These are phyloP conservation scores for Pseudorasbora parva DNA, from an alignment of 2,113 vertebrate genomes.

Conservation along the genomic window DNA sequence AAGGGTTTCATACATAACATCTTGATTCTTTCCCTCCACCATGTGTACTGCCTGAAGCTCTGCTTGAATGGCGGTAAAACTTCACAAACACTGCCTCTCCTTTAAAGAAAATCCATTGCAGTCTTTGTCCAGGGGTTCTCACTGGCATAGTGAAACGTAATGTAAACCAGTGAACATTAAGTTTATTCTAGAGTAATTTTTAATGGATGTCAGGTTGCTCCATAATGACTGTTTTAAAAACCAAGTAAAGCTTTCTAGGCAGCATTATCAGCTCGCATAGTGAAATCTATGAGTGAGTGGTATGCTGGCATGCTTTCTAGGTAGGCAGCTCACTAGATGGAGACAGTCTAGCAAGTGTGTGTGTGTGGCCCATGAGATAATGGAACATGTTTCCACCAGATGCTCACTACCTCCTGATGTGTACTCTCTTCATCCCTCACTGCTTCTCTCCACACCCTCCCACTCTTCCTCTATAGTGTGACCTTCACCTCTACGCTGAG, in stretches of 20 bases:
- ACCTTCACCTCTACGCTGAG: slow-evolving; percentile 36
- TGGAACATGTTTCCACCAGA: slow-evolving; percentile 52
- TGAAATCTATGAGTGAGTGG: not conserved
- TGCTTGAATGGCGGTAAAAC: not conserved
- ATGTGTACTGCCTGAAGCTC: slow-evolving; percentile 8
- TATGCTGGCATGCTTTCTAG: not conserved
- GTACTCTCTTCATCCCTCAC: not conserved
- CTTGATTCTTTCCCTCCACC: slow-evolving; percentile 12
- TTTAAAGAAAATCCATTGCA: slow-evolving; percentile 13
- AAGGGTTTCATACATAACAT: not conserved
- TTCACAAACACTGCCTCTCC: slow-evolving; percentile 2
- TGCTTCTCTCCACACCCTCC: not conserved
- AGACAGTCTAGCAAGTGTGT: slow-evolving; percentile 15
- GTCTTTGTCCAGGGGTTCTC: not conserved
- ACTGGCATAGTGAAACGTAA: not conserved
- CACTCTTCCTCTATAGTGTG: slow-evolving; percentile 31
- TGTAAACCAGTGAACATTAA: not conserved
- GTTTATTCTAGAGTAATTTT: not conserved
- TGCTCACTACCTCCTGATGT: slow-evolving; percentile 25
- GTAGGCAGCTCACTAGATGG: not conserved
- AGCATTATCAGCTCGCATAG: not conserved
- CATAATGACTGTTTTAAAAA: not conserved
- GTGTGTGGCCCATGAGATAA: slow-evolving; percentile 14
- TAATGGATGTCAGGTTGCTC: not conserved
- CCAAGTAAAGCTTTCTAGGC: not conserved